These are phyloP conservation scores for Drosophila pandora DNA, from an alignment of 1,140 invertebrate genomes.

Conservation along the genomic window DNA sequence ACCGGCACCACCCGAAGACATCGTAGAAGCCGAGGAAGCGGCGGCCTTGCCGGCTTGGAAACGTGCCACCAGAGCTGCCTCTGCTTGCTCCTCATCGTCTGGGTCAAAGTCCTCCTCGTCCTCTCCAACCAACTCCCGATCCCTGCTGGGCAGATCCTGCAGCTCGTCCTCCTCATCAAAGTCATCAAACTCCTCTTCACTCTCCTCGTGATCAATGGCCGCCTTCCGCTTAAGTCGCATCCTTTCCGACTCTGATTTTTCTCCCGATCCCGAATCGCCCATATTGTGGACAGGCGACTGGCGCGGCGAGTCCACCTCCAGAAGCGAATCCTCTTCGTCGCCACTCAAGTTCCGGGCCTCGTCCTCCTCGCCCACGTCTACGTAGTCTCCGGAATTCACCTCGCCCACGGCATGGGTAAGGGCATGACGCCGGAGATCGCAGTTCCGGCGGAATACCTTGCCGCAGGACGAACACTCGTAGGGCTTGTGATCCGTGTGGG, in stretches of 20 bases:
- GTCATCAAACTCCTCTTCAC: conserved; percentile 75
- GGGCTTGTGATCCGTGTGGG: conserved; percentile 97
- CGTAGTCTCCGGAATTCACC: conserved; percentile 88
- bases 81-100: conserved; percentile 61
- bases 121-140: conserved; percentile 3
- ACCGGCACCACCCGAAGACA: background rate
- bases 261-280: conserved; percentile 80
- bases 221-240: conserved; percentile 70
- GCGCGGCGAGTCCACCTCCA: conserved; percentile 86
- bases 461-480: conserved; percentile 96
- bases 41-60: conserved; percentile 35
- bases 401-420: conserved; percentile 93
- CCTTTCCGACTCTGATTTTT: conserved; percentile 57
- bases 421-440: conserved; percentile 92
- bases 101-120: conserved; percentile 68
- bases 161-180: conserved; percentile 80
- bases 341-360: conserved; percentile 82
- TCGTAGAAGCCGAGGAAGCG: background rate
- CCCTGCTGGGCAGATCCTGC: conserved; percentile 25
- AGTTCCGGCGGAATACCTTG: conserved; percentile 94
- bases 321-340: conserved; percentile 86
- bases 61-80: conserved; percentile 64
- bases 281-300: conserved; percentile 85
- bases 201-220: conserved; percentile 72
- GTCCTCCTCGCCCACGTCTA: conserved; percentile 87